Conservation (phyloP, 1,140 invertebrate genomes). For the Camponotus vicinus region DNA sequence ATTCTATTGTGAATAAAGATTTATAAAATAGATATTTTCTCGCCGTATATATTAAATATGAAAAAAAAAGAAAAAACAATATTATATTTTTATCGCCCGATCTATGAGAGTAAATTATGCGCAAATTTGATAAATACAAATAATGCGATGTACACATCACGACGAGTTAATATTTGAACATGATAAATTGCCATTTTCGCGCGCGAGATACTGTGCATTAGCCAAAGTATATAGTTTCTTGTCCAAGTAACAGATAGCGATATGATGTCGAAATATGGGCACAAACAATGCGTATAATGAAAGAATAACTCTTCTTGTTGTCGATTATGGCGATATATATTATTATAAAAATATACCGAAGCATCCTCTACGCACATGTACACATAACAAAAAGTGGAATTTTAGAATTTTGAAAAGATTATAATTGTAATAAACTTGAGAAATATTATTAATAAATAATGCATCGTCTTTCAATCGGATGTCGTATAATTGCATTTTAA, state of each 20-base stretch:
- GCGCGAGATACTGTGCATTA: not conserved
- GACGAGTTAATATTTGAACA: constrained; percentile 37
- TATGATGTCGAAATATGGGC: not conserved
- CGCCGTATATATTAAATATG: constrained; percentile 3
- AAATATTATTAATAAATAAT: not conserved
- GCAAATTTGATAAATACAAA: constrained; percentile 32
- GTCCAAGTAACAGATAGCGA: not conserved
- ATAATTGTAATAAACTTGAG: not conserved
- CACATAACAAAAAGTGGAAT: too few relatives aligned
- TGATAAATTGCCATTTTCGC: constrained; percentile 25
- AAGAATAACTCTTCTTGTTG: not conserved
- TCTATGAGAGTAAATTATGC: not conserved
- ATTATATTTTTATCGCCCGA: constrained; percentile 19
- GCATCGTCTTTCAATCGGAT: not conserved
- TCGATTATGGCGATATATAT: not conserved
- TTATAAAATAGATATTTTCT: constrained; percentile 14
- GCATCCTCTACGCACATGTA: not conserved
- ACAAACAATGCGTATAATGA: constrained; percentile 9
- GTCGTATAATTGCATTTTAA: not conserved
- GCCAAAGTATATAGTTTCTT: not conserved
- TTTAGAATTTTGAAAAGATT: not conserved
- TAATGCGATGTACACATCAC: not conserved
- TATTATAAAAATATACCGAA: not conserved
- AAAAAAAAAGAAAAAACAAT: constrained; percentile 19
- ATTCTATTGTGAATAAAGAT: not conserved